These are phyloP conservation scores for Fregata magnificens DNA, from an alignment of 2,113 vertebrate species.

Conservation along the genomic window DNA sequence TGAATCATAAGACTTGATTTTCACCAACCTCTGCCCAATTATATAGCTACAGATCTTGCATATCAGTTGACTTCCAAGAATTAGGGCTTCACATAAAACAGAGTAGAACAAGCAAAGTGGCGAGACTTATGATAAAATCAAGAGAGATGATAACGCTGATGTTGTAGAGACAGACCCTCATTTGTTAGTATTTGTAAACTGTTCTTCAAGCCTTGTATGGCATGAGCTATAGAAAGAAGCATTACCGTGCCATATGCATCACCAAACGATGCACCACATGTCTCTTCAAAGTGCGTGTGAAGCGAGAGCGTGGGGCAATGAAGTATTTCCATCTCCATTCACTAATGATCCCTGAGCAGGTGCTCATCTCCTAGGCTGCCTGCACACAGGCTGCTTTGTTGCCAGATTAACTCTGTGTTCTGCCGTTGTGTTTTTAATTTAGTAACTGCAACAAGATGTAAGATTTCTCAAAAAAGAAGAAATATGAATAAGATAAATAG, in stretches of 20 bases:
- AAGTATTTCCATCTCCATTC: not conserved
- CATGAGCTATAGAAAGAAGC: not conserved
- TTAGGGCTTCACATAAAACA: not conserved
- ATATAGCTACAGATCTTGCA: not conserved
- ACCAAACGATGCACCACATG: not conserved
- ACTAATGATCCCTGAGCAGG: slow-evolving; percentile 15
- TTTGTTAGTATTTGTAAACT: not conserved
- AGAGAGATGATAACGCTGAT: not conserved
- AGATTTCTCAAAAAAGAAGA: not conserved
- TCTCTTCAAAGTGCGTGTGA: not conserved
- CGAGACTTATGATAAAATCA: not conserved
- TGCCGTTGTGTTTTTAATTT: not conserved
- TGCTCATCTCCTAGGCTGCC: not conserved
- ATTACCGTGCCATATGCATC: not conserved
- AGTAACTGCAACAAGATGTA: not conserved
- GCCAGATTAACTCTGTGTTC: not conserved
- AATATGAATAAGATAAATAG: not conserved
- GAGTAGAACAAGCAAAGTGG: not conserved
- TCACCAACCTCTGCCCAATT: not conserved
- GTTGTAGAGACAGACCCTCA: not conserved
- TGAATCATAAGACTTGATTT: not conserved
- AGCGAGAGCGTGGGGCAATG: not conserved
- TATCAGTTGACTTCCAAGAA: not conserved
- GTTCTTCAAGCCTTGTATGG: not conserved
- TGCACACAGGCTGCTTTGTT: not conserved